A percentile compares a stretch with the other conserved stretches of the same genome.
Conservation (phyloP, 2,888 invertebrate genomes). For the Leptodirus hochenwartii region DNA sequence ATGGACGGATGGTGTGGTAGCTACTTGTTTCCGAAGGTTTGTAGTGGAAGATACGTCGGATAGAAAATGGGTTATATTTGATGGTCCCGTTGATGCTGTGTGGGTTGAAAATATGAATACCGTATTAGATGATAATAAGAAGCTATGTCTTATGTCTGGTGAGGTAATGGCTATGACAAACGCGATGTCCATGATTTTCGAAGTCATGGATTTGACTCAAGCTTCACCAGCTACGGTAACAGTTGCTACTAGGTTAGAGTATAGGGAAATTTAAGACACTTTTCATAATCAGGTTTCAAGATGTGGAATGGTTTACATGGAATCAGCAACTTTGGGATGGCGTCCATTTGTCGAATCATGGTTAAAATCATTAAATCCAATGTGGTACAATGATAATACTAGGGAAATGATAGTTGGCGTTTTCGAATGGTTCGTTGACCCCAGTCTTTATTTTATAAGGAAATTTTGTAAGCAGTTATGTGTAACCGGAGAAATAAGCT, state of each 20-base stretch:
- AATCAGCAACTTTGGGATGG: constrained; percentile 71
- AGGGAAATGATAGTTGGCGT: constrained; percentile 38
- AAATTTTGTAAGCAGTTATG: constrained; percentile 47
- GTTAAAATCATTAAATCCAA: constrained; percentile 43
- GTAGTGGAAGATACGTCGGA: constrained; percentile 50
- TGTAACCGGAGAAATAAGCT: constrained; percentile 52
- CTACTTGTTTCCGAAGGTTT: constrained; percentile 59
- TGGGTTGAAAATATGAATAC: constrained; percentile 90
- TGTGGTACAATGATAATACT: constrained; percentile 50
- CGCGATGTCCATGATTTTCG: constrained; percentile 75
- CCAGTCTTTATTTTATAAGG: constrained; percentile 50
- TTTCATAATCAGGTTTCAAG: constrained; percentile 34
- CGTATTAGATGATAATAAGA: constrained; percentile 74
- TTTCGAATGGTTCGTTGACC: constrained; percentile 66
- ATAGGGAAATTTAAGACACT: background rate
- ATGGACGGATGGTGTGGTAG: constrained; percentile 78
- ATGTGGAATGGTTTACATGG: constrained; percentile 84
- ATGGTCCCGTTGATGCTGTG: constrained; percentile 76
- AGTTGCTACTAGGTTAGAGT: background rate
- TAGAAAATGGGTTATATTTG: constrained; percentile 84
- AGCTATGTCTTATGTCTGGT: constrained; percentile 70
- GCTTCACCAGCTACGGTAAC: constrained; percentile 69
- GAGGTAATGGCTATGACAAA: constrained; percentile 71
- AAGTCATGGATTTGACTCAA: constrained; percentile 70
- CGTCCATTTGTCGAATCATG: constrained; percentile 64